phyloP scores from a whole-genome alignment of 2,797 vertebrate species.

The Amblyopsis hoosieri region DNA sequence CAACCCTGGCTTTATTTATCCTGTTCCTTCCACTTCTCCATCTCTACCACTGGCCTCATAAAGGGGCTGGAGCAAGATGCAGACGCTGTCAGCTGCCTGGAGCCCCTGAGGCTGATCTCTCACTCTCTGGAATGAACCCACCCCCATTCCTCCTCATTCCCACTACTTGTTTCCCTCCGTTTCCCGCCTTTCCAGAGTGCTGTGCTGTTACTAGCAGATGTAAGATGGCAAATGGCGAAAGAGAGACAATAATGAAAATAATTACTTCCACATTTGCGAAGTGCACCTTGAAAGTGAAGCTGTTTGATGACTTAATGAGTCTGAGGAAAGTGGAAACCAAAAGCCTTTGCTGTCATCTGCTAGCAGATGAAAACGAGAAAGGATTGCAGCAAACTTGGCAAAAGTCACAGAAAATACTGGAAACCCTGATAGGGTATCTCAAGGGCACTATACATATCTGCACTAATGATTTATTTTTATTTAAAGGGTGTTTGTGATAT shows the following conservation, averaged over 20 bases:
- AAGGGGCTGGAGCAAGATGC: constrained; percentile 41
- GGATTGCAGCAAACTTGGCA: constrained; percentile 1
- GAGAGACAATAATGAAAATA: constrained; percentile 8
- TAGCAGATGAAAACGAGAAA: constrained; percentile 10
- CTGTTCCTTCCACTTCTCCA: constrained; percentile 62
- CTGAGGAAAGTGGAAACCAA: background rate
- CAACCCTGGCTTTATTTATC: constrained; percentile 47
- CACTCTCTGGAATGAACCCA: constrained; percentile 69
- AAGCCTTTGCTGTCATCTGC: constrained; percentile 12
- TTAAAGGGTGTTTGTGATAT: background rate
- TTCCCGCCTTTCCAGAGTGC: background rate
- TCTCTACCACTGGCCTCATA: constrained; percentile 42
- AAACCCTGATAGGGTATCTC: constrained; percentile 15
- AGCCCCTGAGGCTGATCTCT: constrained; percentile 66
- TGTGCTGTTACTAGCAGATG: constrained; percentile 6
- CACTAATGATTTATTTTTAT: background rate
- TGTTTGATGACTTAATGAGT: constrained; percentile 18
- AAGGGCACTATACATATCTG: background rate
- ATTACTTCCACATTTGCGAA: constrained; percentile 12
- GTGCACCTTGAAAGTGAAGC: constrained; percentile 5
- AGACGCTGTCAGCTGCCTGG: constrained; percentile 63
- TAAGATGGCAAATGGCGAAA: constrained; percentile 9
- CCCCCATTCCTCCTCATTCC: constrained; percentile 33
- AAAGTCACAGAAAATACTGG: background rate
- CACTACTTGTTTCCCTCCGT: constrained; percentile 15